Percentiles rank a stretch among this genome's conserved stretches.
Evolutionary conservation across 2,113 vertebrate genomes (phyloP).

Genomic region (Charina bottae): DNA sequence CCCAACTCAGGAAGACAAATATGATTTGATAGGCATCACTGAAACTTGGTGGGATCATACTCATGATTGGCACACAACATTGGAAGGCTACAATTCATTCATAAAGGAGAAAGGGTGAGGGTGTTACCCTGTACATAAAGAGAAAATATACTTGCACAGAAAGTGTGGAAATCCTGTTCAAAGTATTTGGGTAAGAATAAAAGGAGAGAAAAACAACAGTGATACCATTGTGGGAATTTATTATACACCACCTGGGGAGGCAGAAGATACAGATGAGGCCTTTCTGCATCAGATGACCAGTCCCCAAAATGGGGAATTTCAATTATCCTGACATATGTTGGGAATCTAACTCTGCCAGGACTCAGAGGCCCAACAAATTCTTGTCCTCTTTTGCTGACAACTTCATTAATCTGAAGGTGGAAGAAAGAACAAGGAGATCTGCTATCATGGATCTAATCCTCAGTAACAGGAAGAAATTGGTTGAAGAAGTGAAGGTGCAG

Average conservation of each 20-base stretch:
- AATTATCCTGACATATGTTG: too few relatives aligned
- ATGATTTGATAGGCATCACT: background rate
- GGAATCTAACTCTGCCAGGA: too few relatives aligned
- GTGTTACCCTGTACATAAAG: background rate
- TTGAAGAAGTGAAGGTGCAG: background rate
- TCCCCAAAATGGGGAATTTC: too few relatives aligned
- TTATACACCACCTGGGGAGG: background rate
- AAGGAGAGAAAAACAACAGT: background rate
- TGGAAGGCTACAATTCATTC: background rate
- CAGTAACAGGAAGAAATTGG: too few relatives aligned
- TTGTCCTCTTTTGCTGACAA: too few relatives aligned
- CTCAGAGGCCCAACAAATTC: too few relatives aligned
- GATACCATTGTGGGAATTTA: background rate
- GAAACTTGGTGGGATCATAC: background rate
- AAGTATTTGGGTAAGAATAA: background rate
- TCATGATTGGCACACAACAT: background rate
- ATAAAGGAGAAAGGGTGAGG: background rate
- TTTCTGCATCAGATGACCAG: too few relatives aligned
- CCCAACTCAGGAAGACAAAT: background rate
- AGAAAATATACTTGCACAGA: background rate
- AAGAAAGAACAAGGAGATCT: too few relatives aligned
- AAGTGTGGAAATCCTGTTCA: background rate
- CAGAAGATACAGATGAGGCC: too few relatives aligned
- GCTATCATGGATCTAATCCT: too few relatives aligned
- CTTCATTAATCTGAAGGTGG: too few relatives aligned